Base-by-base conservation (phyloP, 2,888 invertebrate genomes). In the Geophilus truncorum region DNA sequence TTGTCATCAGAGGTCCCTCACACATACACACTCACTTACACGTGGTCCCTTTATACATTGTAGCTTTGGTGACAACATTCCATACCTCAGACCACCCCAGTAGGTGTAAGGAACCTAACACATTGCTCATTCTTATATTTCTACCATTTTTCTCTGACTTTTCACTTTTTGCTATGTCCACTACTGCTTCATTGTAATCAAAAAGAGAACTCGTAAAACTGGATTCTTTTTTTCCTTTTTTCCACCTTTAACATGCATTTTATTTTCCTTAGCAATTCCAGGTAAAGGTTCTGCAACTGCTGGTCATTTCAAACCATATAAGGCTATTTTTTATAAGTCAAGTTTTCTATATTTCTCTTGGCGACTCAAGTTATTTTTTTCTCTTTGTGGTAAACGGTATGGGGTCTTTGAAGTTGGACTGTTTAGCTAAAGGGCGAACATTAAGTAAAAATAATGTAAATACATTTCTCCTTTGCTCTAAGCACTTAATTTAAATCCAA, bases 51-150 rank as follows among this genome's bases (percentile, higher is more conserved):
- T 70, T 51, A 28, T 70, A 28, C 70, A 70, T 70, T 70, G 70
- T 70, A 70, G 70, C 28, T 70, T 70, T 70, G 12, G 70, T 70
- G 70, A 70, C 70, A 70, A 70, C 70, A 70, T 70, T 70, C 70
- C 70, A 70, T 70, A 70, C 70, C 28, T 25, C 25, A 70, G 70
- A 70, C 70, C 70, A 70, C 70, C 70, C 70, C 70, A 28, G 70
- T 70, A 28, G 70, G 51, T 51, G 51, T 51, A 51, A 51, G 51
- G 28, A 28, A 70, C 25, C 70, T 70, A 4, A 28, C 25, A 70
- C 70, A 70, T 28, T 70, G 70, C 70, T 70, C 70, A 70, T 70
- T 70, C 70, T 70, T 25, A 70, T 70, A n/a, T 28, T 70, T 70
- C 28, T 28, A n/a, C 70, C 28, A 70, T 70, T 51, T 40, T 51